Base-by-base conservation (phyloP, 2,797 vertebrate genomes). In the Sebastolobus alascanus region DNA sequence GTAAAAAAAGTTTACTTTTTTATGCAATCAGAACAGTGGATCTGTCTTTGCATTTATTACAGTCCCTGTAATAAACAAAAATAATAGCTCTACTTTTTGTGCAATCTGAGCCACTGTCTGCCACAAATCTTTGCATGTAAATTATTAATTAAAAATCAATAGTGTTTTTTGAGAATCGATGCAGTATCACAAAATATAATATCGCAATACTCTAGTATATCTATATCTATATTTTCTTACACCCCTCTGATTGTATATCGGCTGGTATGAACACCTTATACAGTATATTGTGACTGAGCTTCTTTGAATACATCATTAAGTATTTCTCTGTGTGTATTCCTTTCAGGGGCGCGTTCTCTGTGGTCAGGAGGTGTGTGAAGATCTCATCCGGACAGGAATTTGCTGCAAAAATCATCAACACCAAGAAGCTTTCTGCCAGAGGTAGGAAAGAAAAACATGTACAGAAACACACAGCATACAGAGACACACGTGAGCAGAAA, bases 341-440 rank as follows among this genome's bases (percentile, higher is more conserved):
- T 88, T 92, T 86, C 86, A 99, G 98, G 96, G 98, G 98, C 0
- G 98, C 98, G 68, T 99, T 99, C 94, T 99, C 98, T 11, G 97
- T 99, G 20, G 98, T 99, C 61, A 96, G 97, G 86, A 97, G 98
- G 91, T 99, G 98, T 1, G 97, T 99, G 95, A 99, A 99, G 95
- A 97, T 99, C 88, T 93, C 98, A 89, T 97, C 97, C 27, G 98
- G 98, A 91, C 98, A 99, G 90, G 98, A 99, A 89, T 99, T 96
- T 89, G 98, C 98, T 1, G 98, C 98, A 92, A 99, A 99, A 96
- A 99, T 99, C 92, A 99, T 99, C 96, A 99, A 99, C 91, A 99
- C 98, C 88, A 99, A 99, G 96, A 99, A 99, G 92, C 97, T 99
- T 80, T 99, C 98, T 18, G 98, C 98, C 93, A 96, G 98, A 96